Percentiles rank a stretch among this genome's conserved stretches.
These are phyloP conservation scores for Sebastes vulpes DNA, from an alignment of 2,797 vertebrate genomes.

Conservation along the genomic window DNA sequence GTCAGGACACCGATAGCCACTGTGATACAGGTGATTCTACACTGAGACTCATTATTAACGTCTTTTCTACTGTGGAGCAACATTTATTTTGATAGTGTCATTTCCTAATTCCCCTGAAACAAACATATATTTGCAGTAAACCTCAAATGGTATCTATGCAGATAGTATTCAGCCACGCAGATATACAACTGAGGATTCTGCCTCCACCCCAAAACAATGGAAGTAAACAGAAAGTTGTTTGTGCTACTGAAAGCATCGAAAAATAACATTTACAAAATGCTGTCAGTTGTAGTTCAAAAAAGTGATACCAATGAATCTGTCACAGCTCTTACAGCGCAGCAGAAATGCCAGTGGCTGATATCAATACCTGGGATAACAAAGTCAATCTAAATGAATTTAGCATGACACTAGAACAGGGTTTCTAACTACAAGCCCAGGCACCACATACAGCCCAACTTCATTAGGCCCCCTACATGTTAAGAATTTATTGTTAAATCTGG, in stretches of 20 bases:
- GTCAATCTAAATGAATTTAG: background rate
- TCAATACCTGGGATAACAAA: background rate
- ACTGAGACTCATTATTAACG: background rate
- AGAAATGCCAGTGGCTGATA: background rate
- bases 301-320: background rate
- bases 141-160: background rate
- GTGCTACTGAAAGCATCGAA: background rate
- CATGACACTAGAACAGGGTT: background rate
- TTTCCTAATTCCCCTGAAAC: background rate
- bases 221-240: background rate
- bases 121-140: background rate
- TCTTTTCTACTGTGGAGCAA: background rate
- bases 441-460: background rate
- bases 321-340: background rate
- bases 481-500: no score
- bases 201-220: background rate
- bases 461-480: background rate
- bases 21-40: slow-evolving; percentile 40
- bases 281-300: background rate
- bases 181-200: background rate
- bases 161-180: background rate
- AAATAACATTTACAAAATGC: background rate
- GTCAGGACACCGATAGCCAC: slow-evolving; percentile 65
- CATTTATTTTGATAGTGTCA: background rate
- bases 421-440: background rate